Conservation (phyloP, 2,113 vertebrate genomes). For the Halcyon senegalensis region DNA sequence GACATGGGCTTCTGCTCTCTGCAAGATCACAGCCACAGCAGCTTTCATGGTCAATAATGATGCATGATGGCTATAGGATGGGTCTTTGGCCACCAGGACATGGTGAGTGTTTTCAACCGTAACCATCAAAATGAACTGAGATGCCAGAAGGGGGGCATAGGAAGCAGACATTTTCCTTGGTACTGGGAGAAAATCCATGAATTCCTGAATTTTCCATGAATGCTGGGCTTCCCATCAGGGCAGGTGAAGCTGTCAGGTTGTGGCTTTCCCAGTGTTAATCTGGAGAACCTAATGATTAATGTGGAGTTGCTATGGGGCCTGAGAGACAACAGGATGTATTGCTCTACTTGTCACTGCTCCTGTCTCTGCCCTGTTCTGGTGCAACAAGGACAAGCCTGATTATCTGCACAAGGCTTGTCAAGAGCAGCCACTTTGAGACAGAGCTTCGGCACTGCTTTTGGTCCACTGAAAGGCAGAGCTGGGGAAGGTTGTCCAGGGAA, state of each 20-base stretch:
- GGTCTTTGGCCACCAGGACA: not conserved
- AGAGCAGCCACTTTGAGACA: not conserved
- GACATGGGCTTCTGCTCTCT: not conserved
- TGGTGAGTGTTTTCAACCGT: not conserved
- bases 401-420: not conserved
- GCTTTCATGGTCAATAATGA: not conserved
- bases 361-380: not conserved
- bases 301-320: not conserved
- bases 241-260: not conserved
- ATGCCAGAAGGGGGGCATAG: rapidly evolving
- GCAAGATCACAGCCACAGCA: not conserved
- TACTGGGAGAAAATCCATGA: not conserved
- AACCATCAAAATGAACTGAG: not conserved
- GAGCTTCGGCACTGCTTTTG: not conserved
- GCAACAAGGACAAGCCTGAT: not conserved
- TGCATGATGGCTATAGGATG: rapidly evolving
- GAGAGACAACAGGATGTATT: not conserved
- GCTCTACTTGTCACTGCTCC: not conserved
- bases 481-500: not conserved
- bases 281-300: not conserved
- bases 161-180: not conserved
- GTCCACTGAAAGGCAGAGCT: not conserved
- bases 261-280: not conserved
- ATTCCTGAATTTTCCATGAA: not conserved
- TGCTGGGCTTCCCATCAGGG: not conserved